phyloP scores from a whole-genome alignment of 2,113 vertebrate genomes.

The Oreochromis niloticus region DNA sequence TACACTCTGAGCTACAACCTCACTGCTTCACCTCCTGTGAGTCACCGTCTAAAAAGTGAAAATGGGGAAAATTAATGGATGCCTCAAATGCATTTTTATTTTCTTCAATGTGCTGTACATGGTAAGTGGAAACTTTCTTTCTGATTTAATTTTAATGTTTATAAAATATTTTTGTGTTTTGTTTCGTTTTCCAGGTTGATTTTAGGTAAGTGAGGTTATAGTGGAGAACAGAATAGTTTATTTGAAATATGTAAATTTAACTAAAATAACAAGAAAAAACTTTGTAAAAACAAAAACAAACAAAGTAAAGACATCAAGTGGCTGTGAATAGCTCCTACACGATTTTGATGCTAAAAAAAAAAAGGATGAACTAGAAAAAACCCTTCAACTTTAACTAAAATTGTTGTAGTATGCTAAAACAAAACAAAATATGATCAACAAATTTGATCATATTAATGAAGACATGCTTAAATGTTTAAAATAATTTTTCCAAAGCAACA shows the following conservation, averaged over 20 bases:
- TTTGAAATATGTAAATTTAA: neutral
- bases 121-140: constrained; percentile 26
- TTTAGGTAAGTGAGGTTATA: neutral
- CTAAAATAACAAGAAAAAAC: neutral
- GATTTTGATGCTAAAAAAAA: neutral
- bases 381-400: neutral
- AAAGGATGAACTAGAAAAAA: neutral
- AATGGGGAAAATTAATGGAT: constrained; percentile 62
- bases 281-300: neutral
- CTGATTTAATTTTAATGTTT: neutral
- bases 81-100: constrained; percentile 56
- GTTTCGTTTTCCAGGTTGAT: neutral
- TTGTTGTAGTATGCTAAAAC: neutral
- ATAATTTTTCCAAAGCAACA: neutral
- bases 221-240: neutral
- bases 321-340: neutral
- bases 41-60: neutral
- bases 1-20: neutral
- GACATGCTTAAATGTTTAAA: neutral
- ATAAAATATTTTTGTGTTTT: neutral
- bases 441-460: neutral
- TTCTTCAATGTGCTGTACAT: constrained; percentile 56
- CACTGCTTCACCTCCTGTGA: neutral
- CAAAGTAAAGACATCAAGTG: neutral
- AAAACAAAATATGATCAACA: neutral